phyloP scores from a whole-genome alignment of 2,888 invertebrate genomes.

The Girardia tigrina region DNA sequence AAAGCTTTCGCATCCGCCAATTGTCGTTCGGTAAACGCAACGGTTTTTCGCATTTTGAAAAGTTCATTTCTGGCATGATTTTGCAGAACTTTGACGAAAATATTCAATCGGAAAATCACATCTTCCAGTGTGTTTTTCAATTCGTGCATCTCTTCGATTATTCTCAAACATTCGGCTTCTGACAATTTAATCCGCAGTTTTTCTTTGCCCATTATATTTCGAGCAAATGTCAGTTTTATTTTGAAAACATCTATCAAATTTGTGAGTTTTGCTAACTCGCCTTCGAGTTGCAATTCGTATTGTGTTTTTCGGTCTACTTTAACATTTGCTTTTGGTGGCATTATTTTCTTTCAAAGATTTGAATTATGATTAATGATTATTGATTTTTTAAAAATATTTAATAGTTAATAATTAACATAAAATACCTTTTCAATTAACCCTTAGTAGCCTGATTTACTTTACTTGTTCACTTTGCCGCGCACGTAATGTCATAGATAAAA shows the following conservation, averaged over 20 bases:
- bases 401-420: too few relatives aligned
- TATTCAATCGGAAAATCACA: slow-evolving; percentile 8
- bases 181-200: not conserved
- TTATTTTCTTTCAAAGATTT: too few relatives aligned
- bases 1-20: not conserved
- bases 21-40: not conserved
- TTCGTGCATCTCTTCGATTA: slow-evolving; percentile 8
- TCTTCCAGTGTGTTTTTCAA: slow-evolving; percentile 11
- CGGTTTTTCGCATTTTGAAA: slow-evolving; percentile 11
- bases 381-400: too few relatives aligned
- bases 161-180: not conserved
- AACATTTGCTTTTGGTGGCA: not conserved
- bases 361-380: too few relatives aligned
- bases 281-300: slow-evolving; percentile 13
- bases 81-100: not conserved
- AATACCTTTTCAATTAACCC: too few relatives aligned
- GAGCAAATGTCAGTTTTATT: not conserved
- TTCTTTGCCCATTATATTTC: slow-evolving; percentile 23
- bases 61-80: slow-evolving; percentile 8
- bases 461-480: too few relatives aligned
- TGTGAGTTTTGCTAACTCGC: not conserved
- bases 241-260: not conserved
- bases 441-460: too few relatives aligned
- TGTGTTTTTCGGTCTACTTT: slow-evolving; percentile 3
- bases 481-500: too few relatives aligned